Conservation (phyloP, 2,113 vertebrate species). For the Anser brachyrhynchus region DNA sequence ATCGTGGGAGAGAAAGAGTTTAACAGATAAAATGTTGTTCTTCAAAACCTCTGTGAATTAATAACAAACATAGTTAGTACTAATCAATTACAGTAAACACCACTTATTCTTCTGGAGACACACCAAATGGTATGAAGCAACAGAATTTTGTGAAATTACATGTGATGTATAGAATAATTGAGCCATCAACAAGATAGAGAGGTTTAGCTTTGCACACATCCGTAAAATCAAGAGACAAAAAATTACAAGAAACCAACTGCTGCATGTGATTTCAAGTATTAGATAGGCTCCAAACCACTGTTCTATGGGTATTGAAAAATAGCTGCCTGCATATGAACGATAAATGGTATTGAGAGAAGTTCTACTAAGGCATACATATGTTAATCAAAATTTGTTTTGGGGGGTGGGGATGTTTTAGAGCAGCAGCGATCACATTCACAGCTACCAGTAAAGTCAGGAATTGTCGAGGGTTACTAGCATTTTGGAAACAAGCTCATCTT, state of each 20-base stretch:
- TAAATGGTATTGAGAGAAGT: neutral
- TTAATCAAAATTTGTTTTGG: neutral
- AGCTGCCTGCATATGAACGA: neutral
- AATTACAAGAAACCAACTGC: neutral
- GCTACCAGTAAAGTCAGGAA: neutral
- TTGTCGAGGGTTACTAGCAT: neutral
- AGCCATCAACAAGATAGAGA: neutral
- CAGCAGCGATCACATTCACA: neutral
- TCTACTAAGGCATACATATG: neutral
- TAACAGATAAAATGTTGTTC: slow-evolving; percentile 70
- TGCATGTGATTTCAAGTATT: neutral
- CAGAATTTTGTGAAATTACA: neutral
- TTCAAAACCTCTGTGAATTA: slow-evolving; percentile 72
- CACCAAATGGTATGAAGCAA: neutral
- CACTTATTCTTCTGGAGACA: neutral
- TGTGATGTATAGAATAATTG: neutral
- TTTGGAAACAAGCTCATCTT: neutral
- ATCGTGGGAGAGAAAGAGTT: slow-evolving; percentile 71
- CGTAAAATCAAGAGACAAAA: neutral
- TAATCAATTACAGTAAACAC: neutral
- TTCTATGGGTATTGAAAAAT: neutral
- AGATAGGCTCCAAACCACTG: neutral
- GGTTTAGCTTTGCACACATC: neutral
- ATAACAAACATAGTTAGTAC: neutral
- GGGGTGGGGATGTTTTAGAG: neutral